phyloP scores from a whole-genome alignment of 2,113 vertebrate species.

The Paramisgurnus dabryanus region DNA sequence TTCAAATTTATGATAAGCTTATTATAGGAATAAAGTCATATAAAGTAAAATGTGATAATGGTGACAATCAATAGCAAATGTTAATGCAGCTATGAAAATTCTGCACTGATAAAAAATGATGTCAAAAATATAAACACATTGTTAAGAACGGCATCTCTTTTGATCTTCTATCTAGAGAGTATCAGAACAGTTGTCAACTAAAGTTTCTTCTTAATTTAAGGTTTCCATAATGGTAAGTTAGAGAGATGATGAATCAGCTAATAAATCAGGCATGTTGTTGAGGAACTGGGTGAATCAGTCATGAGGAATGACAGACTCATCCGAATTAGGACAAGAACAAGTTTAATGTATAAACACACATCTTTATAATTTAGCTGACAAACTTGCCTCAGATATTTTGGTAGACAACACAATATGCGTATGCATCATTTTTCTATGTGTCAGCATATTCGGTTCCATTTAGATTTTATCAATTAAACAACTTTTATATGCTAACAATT shows the following conservation, averaged over 20 bases:
- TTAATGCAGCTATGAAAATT: no score
- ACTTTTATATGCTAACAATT: not conserved
- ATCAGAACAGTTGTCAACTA: no score
- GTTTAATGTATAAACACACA: conserved; percentile 30
- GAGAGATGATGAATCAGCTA: conserved; percentile 66
- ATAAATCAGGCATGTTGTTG: conserved; percentile 53
- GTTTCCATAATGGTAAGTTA: conserved; percentile 42
- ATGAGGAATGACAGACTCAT: not conserved
- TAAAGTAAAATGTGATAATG: no score
- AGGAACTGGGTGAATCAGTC: not conserved
- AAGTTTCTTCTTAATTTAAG: no score
- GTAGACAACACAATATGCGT: conserved; percentile 54
- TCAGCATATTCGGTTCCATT: conserved; percentile 19
- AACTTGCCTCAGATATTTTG: conserved; percentile 5
- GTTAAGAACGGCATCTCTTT: no score
- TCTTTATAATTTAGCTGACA: not conserved
- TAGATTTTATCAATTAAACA: conserved; percentile 7
- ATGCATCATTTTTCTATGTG: not conserved
- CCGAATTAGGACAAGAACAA: not conserved
- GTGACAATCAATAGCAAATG: no score
- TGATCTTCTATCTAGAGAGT: no score
- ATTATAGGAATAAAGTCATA: no score
- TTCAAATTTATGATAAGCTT: not conserved
- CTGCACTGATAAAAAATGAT: no score
- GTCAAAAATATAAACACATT: no score